These are phyloP conservation scores for Andrena bicolor DNA, from an alignment of 2,888 invertebrate genomes.

Conservation along the genomic window DNA sequence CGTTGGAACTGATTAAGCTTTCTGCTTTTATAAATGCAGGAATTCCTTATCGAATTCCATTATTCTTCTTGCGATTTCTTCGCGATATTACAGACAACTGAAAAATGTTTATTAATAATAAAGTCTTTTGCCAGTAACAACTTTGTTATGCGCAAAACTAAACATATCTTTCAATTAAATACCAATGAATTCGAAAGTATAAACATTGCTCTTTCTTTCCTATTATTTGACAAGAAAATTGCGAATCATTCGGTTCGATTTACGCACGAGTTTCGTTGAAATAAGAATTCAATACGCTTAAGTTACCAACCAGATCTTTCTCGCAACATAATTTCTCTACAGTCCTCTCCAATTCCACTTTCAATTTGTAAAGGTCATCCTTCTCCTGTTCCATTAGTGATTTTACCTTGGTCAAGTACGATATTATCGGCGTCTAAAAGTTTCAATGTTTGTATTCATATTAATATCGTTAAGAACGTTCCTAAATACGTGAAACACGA, in stretches of 20 bases:
- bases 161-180: slow-evolving; percentile 3
- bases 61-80: slow-evolving; percentile 65
- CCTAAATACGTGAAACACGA: neutral
- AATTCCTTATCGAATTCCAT: slow-evolving; percentile 59
- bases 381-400: slow-evolving; percentile 74
- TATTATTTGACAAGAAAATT: neutral
- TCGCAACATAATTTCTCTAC: slow-evolving; percentile 67
- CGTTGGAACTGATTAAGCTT: slow-evolving; percentile 8
- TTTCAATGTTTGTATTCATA: neutral
- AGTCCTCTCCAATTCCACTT: slow-evolving; percentile 73
- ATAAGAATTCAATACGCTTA: neutral
- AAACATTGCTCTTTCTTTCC: neutral
- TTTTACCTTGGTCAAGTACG: slow-evolving; percentile 72
- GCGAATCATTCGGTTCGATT: neutral
- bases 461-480: neutral
- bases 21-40: slow-evolving; percentile 54
- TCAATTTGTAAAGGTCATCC: slow-evolving; percentile 71
- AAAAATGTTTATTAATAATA: slow-evolving; percentile 70
- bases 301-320: slow-evolving; percentile 66
- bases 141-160: neutral
- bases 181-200: slow-evolving; percentile 18
- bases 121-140: neutral
- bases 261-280: neutral
- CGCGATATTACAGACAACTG: slow-evolving; percentile 67
- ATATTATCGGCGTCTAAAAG: slow-evolving; percentile 70